Evolutionary conservation across 2,888 invertebrate species (phyloP), one percentile per base, ranked within the genome.

Genomic region (Drosophila peninsularis): DNA sequence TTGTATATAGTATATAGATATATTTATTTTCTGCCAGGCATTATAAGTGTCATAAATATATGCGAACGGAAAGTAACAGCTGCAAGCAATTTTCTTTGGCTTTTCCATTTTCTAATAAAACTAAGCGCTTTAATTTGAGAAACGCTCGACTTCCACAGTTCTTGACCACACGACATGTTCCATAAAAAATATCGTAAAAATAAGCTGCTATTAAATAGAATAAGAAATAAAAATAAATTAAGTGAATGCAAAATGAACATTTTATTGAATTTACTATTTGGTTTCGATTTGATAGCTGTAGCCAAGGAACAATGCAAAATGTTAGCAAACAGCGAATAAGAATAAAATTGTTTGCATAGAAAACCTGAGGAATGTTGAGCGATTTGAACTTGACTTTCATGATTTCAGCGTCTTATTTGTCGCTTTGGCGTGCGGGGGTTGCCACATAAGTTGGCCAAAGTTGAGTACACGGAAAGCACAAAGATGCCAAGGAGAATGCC

Each of bases 331-430:
- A 21, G 9, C 34, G 34, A 44, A 44, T 44, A 14, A 7, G 19
- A 13, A 30, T 47, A 17, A n/a, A 30, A 37, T 42, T 45, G 1
- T n/a, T 30, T 21, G 6, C 17, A 55, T 62, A 36, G 19, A 52
- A 37, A 52, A 37, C 36, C 58, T 57, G 32, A 10, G 24, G 34
- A 53, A 62, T 70, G 62, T 69, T 62, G 82, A 84, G 73, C 68
- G 71, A 86, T 82, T 86, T 88, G 87, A 71, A 89, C 83, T 89
- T 70, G 73, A 88, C 87, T 84, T 86, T 88, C 71, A 75, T 65
- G 60, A 70, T 80, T 80, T 86, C 78, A 74, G 68, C 78, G 62
- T 52, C 87, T 80, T 83, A 83, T 83, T 88, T 83, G 89, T 83
- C 84, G 81, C 73, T 83, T 53, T 80, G 66, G 78, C 67, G 17